Percentiles rank a stretch among this genome's conserved stretches.
phyloP scores from a whole-genome alignment of 2,797 vertebrate genomes.

The Peromyscus nudipes region DNA sequence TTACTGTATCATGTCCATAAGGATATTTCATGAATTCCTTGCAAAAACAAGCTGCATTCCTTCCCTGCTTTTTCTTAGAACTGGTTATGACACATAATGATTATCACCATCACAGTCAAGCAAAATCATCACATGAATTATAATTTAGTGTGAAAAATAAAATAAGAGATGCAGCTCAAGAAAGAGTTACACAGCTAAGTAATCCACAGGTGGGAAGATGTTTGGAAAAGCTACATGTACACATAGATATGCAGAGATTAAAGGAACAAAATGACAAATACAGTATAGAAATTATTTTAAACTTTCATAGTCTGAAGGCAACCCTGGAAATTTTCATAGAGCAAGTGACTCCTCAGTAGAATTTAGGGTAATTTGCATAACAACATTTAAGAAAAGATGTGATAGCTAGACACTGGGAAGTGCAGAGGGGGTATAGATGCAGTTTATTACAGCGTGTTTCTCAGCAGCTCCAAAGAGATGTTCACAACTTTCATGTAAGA shows the following conservation, averaged over 20 bases:
- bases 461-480: not conserved
- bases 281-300: not conserved
- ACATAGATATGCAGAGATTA: not conserved
- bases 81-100: slow-evolving; percentile 2
- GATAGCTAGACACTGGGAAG: not conserved
- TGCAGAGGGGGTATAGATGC: not conserved
- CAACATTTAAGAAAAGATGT: not conserved
- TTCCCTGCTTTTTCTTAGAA: not conserved
- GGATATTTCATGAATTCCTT: slow-evolving; percentile 5
- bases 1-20: not conserved
- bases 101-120: not conserved
- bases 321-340: not conserved
- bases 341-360: not conserved
- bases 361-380: not conserved
- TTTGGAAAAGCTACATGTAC: not conserved
- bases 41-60: not conserved
- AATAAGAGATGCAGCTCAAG: not conserved
- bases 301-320: not conserved
- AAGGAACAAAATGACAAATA: not conserved
- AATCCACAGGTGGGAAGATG: not conserved
- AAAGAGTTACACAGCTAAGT: not conserved
- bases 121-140: not conserved
- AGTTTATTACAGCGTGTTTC: not conserved
- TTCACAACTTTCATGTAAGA: not conserved
- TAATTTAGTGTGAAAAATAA: not conserved